Evolutionary conservation across 2,113 vertebrate species (phyloP).

Genomic region (Pluvialis apricaria): DNA sequence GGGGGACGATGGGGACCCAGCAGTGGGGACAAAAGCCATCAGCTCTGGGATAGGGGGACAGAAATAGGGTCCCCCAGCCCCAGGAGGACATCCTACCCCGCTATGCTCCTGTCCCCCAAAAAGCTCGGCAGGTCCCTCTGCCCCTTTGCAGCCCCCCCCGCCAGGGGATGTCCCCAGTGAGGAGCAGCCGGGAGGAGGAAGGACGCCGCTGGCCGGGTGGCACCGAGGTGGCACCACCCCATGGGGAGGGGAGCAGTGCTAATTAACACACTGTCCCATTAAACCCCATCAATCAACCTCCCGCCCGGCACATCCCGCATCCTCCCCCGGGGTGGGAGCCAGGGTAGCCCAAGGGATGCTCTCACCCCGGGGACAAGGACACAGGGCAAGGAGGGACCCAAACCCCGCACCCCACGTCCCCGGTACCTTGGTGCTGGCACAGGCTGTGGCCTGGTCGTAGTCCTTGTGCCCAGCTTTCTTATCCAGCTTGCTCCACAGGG

Average conservation of each 20-base stretch:
- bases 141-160: background rate
- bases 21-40: background rate
- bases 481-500: conserved; percentile 90
- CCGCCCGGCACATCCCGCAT: background rate
- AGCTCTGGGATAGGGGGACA: background rate
- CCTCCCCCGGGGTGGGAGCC: background rate
- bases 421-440: conserved; percentile 82
- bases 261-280: background rate
- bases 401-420: background rate
- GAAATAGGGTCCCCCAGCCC: background rate
- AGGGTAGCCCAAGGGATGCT: background rate
- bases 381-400: background rate
- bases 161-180: background rate
- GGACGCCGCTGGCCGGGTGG: background rate
- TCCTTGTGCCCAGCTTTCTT: conserved; percentile 82
- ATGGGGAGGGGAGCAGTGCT: background rate
- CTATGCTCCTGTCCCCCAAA: background rate
- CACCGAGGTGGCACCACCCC: background rate
- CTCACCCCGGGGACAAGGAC: background rate
- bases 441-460: conserved; percentile 85
- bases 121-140: background rate
- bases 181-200: background rate
- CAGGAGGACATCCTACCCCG: background rate
- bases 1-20: background rate
- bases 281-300: background rate